Evolutionary conservation across 2,113 vertebrate genomes (phyloP), one percentile per base, ranked within the genome.

Genomic region (Hoplias malabaricus): DNA sequence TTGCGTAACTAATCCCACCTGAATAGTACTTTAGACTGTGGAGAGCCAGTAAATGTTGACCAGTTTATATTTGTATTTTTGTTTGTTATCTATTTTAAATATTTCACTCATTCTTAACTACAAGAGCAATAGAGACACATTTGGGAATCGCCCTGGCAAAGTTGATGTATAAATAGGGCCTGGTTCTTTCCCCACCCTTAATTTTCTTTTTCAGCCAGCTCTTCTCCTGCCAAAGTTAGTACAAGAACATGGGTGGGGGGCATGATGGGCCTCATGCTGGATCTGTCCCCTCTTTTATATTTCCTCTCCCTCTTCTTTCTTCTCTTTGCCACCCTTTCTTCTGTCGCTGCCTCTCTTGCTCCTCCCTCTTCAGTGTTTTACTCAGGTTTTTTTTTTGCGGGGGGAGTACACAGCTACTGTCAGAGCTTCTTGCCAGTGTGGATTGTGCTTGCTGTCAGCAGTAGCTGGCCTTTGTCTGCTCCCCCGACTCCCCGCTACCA

Each of bases 371-470:
- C 23, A 36, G 33, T 21, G 29, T 71, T 53, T 50, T 56, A 13
- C 33, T 14, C 6, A 13, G 36, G 43, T 53, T 57, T 71, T 78
- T 78, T 83, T n/a, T n/a, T n/a, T n/a, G n/a, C n/a, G n/a, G n/a
- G n/a, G 23, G 69, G 67, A 78, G 75, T 53, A 80, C 79, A 31
- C 14, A 54, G 23, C 79, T 25, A 33, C 61, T 66, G 56, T 81
- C 78, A 73, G 84, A 73, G 43, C 77, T 67, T 79, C 83, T 81
- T 27, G 80, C 74, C 68, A 84, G 85, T 84, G 84, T 87, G 85
- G 79, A 89, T 86, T 86, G 81, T 80, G 63, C 79, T 89, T 88
- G 86, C 84, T 89, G 84, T 83, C 80, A 81, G 73, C 80, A 84
- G 80, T 87, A 72, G 83, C 27, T 11, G 73, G 66, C 67, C 78